Evolutionary conservation across 2,888 invertebrate genomes (phyloP).

Genomic region (Scrobipalpa atriplicella): DNA sequence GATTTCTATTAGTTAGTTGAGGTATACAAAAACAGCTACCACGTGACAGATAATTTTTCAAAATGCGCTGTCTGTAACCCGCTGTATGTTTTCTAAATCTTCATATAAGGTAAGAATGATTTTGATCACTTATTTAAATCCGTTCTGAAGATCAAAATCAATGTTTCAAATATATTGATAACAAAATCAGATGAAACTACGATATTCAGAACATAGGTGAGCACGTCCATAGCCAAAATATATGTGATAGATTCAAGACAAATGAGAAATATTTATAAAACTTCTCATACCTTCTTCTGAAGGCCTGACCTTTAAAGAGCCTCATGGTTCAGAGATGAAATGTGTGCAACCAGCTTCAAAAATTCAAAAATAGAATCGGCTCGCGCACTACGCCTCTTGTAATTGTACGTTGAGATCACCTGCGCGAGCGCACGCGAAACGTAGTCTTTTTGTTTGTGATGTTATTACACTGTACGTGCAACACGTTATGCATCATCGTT

Average conservation of each 20-base stretch:
- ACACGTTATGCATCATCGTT: slow-evolving; percentile 2
- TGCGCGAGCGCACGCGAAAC: slow-evolving; percentile 57
- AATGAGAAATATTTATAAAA: not conserved
- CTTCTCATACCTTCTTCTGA: not conserved
- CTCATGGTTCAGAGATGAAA: slow-evolving; percentile 31
- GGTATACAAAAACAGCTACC: not conserved
- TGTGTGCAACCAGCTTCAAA: slow-evolving; percentile 38
- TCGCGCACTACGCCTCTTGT: slow-evolving; percentile 40
- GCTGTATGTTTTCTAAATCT: no score
- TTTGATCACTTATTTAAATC: no score
- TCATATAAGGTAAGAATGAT: no score
- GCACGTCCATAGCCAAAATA: no score
- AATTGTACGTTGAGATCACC: slow-evolving; percentile 57
- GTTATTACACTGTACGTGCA: slow-evolving; percentile 35
- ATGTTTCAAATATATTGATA: no score
- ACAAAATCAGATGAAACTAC: no score
- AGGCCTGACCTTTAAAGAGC: not conserved
- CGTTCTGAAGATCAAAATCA: no score
- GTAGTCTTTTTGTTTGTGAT: slow-evolving; percentile 49
- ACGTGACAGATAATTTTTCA: no score
- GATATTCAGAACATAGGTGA: no score
- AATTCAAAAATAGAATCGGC: slow-evolving; percentile 61
- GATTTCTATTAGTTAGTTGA: not conserved
- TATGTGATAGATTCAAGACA: no score
- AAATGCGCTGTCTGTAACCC: no score